These are phyloP conservation scores for Phorcus lineatus DNA, from an alignment of 2,888 invertebrate species.

Conservation along the genomic window DNA sequence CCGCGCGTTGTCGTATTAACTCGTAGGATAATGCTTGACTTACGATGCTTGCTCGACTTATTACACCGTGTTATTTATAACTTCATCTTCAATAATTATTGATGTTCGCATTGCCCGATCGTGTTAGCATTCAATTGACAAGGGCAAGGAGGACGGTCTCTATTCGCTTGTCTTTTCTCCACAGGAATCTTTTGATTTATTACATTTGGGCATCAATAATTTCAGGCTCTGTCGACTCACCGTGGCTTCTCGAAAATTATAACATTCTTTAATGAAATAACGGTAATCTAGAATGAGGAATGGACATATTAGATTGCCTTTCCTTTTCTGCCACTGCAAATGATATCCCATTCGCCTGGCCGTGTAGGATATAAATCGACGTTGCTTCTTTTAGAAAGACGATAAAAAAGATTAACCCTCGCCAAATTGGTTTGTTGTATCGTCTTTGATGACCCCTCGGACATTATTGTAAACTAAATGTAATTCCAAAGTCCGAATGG, in stretches of 20 bases:
- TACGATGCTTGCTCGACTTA: slow-evolving; percentile 4
- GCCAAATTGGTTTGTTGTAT: no score
- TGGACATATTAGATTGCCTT: not conserved
- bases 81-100: slow-evolving; percentile 13
- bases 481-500: no score
- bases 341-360: no score
- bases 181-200: not conserved
- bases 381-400: no score
- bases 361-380: no score
- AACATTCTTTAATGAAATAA: slow-evolving; percentile 10
- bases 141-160: not conserved
- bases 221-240: not conserved
- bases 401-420: no score
- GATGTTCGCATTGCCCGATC: not conserved
- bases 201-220: not conserved
- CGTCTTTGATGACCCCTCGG: no score
- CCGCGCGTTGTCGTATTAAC: not conserved
- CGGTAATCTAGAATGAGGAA: not conserved
- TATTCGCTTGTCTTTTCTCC: not conserved
- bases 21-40: not conserved
- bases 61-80: slow-evolving; percentile 13
- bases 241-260: slow-evolving; percentile 1
- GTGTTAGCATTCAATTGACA: slow-evolving; percentile 11
- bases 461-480: no score
- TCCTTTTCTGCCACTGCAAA: not conserved